Evolutionary conservation across 1,140 invertebrate species (phyloP).

Genomic region (Drosophila guanche): DNA sequence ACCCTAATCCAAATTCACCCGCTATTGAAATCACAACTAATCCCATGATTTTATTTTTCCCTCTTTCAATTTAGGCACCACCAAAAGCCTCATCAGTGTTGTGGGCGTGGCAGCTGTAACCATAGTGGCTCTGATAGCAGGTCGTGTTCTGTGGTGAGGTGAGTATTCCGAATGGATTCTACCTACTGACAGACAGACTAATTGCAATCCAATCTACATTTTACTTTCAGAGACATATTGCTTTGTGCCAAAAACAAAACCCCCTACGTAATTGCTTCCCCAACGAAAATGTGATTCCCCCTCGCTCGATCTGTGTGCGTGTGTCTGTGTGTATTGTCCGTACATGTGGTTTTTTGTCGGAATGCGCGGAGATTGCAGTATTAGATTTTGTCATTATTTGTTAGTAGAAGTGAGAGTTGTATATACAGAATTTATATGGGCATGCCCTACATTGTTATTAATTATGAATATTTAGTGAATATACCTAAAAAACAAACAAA

Average conservation of each 20-base stretch:
- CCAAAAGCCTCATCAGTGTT: slow-evolving; percentile 35
- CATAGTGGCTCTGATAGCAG: slow-evolving; percentile 52
- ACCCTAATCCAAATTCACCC: background rate
- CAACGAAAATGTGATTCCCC: slow-evolving; percentile 64
- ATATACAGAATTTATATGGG: slow-evolving; percentile 61
- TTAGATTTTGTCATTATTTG: slow-evolving; percentile 57
- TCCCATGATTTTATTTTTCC: background rate
- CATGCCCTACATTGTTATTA: slow-evolving; percentile 64
- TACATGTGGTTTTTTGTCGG: slow-evolving; percentile 42
- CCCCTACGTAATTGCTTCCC: slow-evolving; percentile 25
- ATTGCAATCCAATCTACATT: slow-evolving; percentile 27
- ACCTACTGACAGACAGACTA: background rate
- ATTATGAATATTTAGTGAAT: slow-evolving; percentile 42
- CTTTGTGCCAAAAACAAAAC: slow-evolving; percentile 33
- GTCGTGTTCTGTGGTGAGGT: slow-evolving; percentile 72
- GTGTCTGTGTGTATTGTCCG: slow-evolving; percentile 26
- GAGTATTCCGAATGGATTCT: slow-evolving; percentile 14
- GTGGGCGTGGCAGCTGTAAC: slow-evolving; percentile 56
- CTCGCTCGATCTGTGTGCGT: background rate
- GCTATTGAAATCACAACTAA: background rate
- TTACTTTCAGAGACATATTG: slow-evolving; percentile 40
- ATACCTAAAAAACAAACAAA: background rate
- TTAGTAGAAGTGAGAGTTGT: slow-evolving; percentile 59
- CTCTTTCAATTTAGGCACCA: slow-evolving; percentile 18
- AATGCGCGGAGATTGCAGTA: slow-evolving; percentile 68